These are phyloP conservation scores for Oceanites oceanicus DNA, from an alignment of 2,113 vertebrate species.

Conservation along the genomic window DNA sequence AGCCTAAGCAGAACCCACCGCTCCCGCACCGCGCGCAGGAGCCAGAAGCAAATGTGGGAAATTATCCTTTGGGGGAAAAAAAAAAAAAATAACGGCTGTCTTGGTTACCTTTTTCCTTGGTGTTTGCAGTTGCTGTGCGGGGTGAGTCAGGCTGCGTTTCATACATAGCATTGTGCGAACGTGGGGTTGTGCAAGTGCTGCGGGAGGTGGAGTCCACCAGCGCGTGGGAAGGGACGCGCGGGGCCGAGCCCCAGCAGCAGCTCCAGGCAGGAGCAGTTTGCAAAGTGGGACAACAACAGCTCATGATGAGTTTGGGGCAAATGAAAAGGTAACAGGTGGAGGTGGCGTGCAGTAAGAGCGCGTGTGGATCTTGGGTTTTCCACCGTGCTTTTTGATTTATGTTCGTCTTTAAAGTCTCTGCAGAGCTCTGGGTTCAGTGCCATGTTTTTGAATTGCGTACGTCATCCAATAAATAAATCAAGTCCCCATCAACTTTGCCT, in stretches of 20 bases:
- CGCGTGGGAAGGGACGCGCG: accelerated
- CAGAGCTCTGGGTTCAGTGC: not conserved
- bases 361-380: not conserved
- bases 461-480: constrained; percentile 4
- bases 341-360: not conserved
- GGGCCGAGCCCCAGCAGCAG: not conserved
- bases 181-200: accelerated
- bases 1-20: not conserved
- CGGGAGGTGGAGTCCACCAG: not conserved
- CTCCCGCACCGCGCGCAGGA: accelerated
- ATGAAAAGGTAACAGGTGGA: not conserved
- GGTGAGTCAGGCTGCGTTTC: not conserved
- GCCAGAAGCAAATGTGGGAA: not conserved
- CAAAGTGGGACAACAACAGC: accelerated
- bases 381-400: not conserved
- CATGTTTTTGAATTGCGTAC: not conserved
- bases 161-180: accelerated
- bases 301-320: not conserved
- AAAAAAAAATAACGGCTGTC: accelerated
- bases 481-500: constrained; percentile 8
- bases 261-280: not conserved
- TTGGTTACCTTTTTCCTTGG: not conserved
- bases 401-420: not conserved
- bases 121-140: not conserved
- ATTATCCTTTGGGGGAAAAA: not conserved